Conservation (phyloP, 2,113 vertebrate genomes). For the Pangasianodon gigas region DNA sequence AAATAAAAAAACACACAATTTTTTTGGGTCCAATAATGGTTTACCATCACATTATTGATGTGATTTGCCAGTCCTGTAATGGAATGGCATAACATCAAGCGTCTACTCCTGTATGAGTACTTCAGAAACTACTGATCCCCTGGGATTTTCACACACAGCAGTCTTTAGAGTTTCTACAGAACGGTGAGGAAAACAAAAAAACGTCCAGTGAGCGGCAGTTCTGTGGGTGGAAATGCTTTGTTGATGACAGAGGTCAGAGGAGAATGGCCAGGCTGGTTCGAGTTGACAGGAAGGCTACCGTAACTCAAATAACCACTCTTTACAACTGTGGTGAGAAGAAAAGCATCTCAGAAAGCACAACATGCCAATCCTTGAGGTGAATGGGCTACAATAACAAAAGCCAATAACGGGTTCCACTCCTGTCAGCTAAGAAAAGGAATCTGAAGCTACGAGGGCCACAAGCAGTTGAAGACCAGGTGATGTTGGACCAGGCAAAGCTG, state of each 20-base stretch:
- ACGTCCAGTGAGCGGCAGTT: not conserved
- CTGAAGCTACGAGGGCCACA: not conserved
- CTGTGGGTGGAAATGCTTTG: not conserved
- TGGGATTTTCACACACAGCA: not conserved
- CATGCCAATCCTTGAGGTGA: not conserved
- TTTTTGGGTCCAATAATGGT: not conserved
- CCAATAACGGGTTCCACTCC: no score
- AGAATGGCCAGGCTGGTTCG: not conserved
- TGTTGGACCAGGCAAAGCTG: not conserved
- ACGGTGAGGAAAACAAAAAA: not conserved
- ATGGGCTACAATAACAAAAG: not conserved
- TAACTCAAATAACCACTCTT: not conserved
- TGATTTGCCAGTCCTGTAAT: not conserved
- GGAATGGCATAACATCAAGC: not conserved
- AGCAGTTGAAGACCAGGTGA: not conserved
- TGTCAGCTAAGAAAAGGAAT: not conserved
- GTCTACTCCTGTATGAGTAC: not conserved
- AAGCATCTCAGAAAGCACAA: not conserved
- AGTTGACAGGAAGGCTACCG: not conserved
- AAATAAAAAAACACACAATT: not conserved
- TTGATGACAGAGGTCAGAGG: not conserved
- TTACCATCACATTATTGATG: not conserved
- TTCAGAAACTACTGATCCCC: not conserved
- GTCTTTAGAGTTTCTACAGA: not conserved
- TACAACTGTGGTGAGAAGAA: not conserved